Base-by-base conservation (phyloP, 2,797 vertebrate species). In the Nannoperca australis region DNA sequence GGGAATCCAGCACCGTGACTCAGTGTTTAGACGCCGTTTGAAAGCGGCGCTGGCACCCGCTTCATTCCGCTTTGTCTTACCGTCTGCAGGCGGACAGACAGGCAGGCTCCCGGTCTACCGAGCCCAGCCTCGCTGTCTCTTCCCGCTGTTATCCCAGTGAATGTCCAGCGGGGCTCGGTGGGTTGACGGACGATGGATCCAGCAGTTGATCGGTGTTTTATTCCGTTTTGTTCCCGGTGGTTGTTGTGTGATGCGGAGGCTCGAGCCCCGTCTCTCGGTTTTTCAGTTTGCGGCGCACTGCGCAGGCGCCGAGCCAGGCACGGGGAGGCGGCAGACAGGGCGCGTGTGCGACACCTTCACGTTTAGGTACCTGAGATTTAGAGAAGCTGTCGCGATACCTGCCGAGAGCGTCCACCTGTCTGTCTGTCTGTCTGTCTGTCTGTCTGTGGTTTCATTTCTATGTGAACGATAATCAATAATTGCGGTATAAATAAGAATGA, bases 261-360 rank as follows among this genome's bases (percentile, higher is more conserved):
- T 81, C 38, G 24, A 82, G 44, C 72, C 38, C 59, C 47, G 73
- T 80, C 71, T 51, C 44, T 42, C 58, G 3, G 47, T 30, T 56
- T n/a, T 50, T 66, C 60, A 0, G 69, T 51, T 32, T 15, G 30
- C 32, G 11, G 3, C 17, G 14, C 56, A 85, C 20, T 79, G 77
- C 87, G 88, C 91, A 88, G 0, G 85, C 89, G 87, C 85, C 66
- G 1, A 76, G 13, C 20, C 10, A 50, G 14, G 30, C 24, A 47
- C n/a, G 54, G 54, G 58, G 44, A 66, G 59, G 69, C 40, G 47
- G 32, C 24, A n/a, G 36, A 62, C 63, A 4, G 50, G 51, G 55
- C 42, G 63, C 40, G 70, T n/a, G 56, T 54, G 56, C 54, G n/a
- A 60, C 3, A 71, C 49, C 62, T 73, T 70, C 66, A 59, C 51